Conservation (phyloP, 1,140 invertebrate genomes). For the Chironomus striatipennis region DNA sequence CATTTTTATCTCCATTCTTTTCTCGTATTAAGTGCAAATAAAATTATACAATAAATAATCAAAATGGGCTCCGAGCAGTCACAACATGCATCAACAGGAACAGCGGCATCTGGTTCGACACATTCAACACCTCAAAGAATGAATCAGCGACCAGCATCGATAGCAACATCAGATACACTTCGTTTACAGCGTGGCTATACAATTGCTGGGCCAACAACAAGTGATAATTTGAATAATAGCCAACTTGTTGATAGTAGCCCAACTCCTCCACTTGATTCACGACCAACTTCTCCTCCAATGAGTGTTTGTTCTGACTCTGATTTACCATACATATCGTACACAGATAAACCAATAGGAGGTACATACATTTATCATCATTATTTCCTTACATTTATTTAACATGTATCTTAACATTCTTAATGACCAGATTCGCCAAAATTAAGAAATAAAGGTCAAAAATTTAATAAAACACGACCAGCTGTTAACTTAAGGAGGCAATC, state of each 20-base stretch:
- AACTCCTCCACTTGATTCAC: conserved; percentile 47
- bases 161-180: conserved; percentile 31
- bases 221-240: conserved; percentile 28
- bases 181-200: conserved; percentile 47
- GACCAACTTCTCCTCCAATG: conserved; percentile 69
- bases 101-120: conserved; percentile 28
- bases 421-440: conserved; percentile 63
- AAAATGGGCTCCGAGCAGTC: conserved; percentile 54
- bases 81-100: conserved; percentile 35
- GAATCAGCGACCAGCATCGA: conserved; percentile 31
- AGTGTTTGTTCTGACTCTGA: conserved; percentile 84
- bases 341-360: conserved; percentile 82
- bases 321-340: conserved; percentile 90
- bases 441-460: conserved; percentile 45
- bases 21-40: not conserved
- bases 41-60: conserved; percentile 4
- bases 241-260: conserved; percentile 28
- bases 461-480: conserved; percentile 30
- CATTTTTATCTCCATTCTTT: not conserved
- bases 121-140: conserved; percentile 29
- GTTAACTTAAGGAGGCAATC: conserved; percentile 27
- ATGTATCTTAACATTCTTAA: not conserved
- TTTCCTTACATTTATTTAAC: not conserved
- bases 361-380: conserved; percentile 26
- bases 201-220: conserved; percentile 44